A percentile compares a stretch with the other conserved stretches of the same genome.
Conservation (phyloP, 2,797 vertebrate genomes). For the Pelodytes ibericus region DNA sequence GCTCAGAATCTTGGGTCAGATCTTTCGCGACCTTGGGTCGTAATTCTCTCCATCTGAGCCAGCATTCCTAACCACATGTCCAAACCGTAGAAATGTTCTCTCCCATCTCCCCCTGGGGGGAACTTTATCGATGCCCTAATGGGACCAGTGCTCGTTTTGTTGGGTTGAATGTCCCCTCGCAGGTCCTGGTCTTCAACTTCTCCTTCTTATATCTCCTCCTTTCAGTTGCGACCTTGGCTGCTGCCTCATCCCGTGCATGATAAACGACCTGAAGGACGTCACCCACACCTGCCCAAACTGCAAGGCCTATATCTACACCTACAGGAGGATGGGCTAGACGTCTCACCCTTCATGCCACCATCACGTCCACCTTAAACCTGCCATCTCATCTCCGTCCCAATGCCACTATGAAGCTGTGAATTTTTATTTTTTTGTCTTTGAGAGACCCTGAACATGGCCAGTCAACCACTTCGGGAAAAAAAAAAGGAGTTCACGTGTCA, state of each 20-base stretch:
- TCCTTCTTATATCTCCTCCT: slow-evolving; percentile 3
- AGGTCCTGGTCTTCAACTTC: background rate
- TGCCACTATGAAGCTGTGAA: slow-evolving; percentile 18
- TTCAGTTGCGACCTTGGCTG: slow-evolving; percentile 94
- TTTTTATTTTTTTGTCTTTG: background rate
- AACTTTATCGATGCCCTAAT: no score
- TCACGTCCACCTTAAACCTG: slow-evolving; percentile 28
- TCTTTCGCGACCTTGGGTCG: no score
- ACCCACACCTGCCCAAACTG: slow-evolving; percentile 97
- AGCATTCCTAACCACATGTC: no score
- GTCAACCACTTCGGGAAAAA: no score
- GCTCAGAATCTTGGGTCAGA: no score
- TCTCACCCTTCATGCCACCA: fast-evolving
- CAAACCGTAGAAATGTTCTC: no score
- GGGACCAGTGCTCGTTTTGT: no score
- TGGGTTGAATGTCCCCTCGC: background rate
- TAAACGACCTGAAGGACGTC: slow-evolving; percentile 98
- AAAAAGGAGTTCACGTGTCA: background rate
- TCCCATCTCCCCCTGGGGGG: background rate
- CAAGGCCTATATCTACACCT: slow-evolving; percentile 98
- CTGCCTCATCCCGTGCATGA: slow-evolving; percentile 96
- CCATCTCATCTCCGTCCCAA: slow-evolving; percentile 30
- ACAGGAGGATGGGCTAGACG: slow-evolving; percentile 97
- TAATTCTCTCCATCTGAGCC: no score
- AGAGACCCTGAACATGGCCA: background rate